Conservation (phyloP, 2,888 invertebrate species). For the Tanytarsus gracilentus region DNA sequence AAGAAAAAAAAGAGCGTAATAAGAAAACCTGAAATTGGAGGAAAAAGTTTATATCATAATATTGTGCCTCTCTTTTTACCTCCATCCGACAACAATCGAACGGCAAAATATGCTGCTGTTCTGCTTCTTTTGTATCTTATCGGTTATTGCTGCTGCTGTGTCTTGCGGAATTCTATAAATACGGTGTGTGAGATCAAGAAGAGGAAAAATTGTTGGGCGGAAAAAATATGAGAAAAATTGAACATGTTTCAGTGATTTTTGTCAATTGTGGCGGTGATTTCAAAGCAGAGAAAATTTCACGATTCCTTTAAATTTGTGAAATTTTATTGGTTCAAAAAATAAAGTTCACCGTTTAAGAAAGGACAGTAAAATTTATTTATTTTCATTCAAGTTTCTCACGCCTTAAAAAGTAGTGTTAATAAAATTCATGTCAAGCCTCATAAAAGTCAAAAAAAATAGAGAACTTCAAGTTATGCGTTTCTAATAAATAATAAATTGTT, state of each 20-base stretch:
- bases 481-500: too few relatives aligned
- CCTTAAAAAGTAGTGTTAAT: too few relatives aligned
- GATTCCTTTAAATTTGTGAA: not conserved
- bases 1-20: not conserved
- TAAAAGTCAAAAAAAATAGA: too few relatives aligned
- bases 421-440: too few relatives aligned
- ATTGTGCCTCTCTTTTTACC: not conserved
- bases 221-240: slow-evolving; percentile 22
- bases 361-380: too few relatives aligned
- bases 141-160: slow-evolving; percentile 9
- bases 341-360: too few relatives aligned
- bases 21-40: slow-evolving; percentile 24
- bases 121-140: slow-evolving; percentile 15
- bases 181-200: not conserved
- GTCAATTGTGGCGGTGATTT: not conserved
- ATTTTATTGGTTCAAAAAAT: too few relatives aligned
- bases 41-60: slow-evolving; percentile 28
- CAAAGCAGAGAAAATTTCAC: not conserved
- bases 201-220: not conserved
- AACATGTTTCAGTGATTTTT: slow-evolving; percentile 12
- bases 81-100: slow-evolving; percentile 3
- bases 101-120: slow-evolving; percentile 15
- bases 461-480: too few relatives aligned
- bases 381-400: too few relatives aligned
- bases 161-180: slow-evolving; percentile 17